These are phyloP conservation scores for Cyclophora punctaria DNA, from an alignment of 2,888 invertebrate genomes.

Conservation along the genomic window DNA sequence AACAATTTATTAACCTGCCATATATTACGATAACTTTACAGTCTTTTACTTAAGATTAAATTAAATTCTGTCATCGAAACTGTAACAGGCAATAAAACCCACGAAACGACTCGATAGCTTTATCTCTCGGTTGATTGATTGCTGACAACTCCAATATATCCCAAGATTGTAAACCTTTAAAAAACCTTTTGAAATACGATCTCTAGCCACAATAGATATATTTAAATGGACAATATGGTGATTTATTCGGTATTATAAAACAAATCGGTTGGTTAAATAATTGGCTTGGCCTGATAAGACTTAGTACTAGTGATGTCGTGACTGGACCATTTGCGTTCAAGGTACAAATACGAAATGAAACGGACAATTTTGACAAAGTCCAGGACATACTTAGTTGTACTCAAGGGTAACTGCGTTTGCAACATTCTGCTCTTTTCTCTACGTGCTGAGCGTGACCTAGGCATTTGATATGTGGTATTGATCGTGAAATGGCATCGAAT, in stretches of 20 bases:
- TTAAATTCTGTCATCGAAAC: conserved; percentile 10
- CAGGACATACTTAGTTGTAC: conserved; percentile 51
- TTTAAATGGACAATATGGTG: conserved; percentile 11
- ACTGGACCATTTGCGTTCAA: conserved; percentile 49
- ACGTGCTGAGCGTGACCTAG: conserved; percentile 55
- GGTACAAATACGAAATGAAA: conserved; percentile 41
- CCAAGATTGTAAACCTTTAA: not conserved
- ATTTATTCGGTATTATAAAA: conserved; percentile 28
- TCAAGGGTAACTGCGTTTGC: conserved; percentile 44
- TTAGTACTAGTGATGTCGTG: conserved; percentile 50
- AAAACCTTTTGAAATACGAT: conserved; percentile 1
- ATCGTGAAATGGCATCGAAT: conserved; percentile 38
- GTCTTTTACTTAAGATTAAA: conserved; percentile 18
- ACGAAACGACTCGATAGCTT: conserved; percentile 3
- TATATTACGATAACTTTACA: conserved; percentile 21
- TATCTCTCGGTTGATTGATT: conserved; percentile 4
- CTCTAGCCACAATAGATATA: conserved; percentile 11
- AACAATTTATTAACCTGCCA: conserved; percentile 10
- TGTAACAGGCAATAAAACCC: conserved; percentile 8
- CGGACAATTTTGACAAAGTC: conserved; percentile 50
- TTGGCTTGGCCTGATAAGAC: conserved; percentile 34
- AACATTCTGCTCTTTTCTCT: conserved; percentile 30
- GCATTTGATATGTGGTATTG: conserved; percentile 38
- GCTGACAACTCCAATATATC: not conserved
- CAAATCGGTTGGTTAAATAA: conserved; percentile 34